phyloP scores from a whole-genome alignment of 2,888 invertebrate species.

The Meghimatium bilineatum region DNA sequence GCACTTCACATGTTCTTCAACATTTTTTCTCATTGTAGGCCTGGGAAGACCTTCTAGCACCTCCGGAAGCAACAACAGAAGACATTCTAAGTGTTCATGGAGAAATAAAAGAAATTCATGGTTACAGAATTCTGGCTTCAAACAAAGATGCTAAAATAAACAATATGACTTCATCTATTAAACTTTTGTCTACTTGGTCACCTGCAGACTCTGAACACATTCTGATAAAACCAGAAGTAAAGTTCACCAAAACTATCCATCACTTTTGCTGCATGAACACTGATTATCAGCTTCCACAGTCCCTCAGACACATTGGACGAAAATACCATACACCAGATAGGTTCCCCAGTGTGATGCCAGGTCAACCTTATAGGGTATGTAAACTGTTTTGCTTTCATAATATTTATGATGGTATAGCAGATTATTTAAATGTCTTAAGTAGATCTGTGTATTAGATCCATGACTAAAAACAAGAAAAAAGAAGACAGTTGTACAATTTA shows the following conservation, averaged over 20 bases:
- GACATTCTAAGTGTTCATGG: constrained; percentile 71
- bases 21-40: constrained; percentile 56
- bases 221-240: constrained; percentile 30
- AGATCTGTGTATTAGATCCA: too few relatives aligned
- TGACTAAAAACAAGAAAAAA: too few relatives aligned
- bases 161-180: constrained; percentile 60
- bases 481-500: too few relatives aligned
- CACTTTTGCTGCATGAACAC: constrained; percentile 73
- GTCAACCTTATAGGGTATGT: constrained; percentile 66
- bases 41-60: constrained; percentile 69
- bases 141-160: constrained; percentile 40
- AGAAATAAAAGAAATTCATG: constrained; percentile 58
- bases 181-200: constrained; percentile 71
- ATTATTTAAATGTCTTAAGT: too few relatives aligned
- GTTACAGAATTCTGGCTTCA: constrained; percentile 45
- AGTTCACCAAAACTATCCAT: constrained; percentile 65
- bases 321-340: constrained; percentile 73
- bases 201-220: constrained; percentile 55
- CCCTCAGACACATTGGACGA: constrained; percentile 67
- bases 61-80: constrained; percentile 67
- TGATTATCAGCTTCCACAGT: constrained; percentile 71
- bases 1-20: neutral
- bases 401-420: neutral
- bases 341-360: constrained; percentile 61
- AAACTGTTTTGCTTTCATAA: neutral